phyloP scores from a whole-genome alignment of 2,797 vertebrate species.

The Phoebastria nigripes region DNA sequence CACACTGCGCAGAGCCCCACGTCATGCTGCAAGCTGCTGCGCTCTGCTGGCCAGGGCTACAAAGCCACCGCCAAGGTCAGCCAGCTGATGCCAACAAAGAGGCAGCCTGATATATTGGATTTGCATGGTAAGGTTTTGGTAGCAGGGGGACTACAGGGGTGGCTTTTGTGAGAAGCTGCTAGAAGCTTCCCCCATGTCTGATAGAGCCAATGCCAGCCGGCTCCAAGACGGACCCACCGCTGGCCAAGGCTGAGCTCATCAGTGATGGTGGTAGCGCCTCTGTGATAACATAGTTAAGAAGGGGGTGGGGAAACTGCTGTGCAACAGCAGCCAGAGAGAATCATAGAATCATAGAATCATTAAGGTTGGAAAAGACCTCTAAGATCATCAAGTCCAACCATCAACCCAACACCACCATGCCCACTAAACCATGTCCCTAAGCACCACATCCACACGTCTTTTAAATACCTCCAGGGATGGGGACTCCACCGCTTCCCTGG shows the following conservation, averaged over 20 bases:
- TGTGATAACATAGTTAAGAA: background rate
- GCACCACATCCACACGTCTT: too few relatives aligned
- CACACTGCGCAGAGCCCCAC: rapidly evolving
- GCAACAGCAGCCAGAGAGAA: background rate
- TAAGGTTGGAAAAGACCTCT: too few relatives aligned
- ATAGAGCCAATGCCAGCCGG: background rate
- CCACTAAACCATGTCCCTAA: too few relatives aligned
- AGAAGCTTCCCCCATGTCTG: background rate
- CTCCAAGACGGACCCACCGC: background rate
- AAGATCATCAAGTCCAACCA: too few relatives aligned
- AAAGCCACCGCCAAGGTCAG: background rate
- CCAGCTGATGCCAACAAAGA: background rate
- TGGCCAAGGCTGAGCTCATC: background rate
- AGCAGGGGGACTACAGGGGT: background rate
- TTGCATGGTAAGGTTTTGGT: background rate
- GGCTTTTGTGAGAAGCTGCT: background rate
- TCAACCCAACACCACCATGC: too few relatives aligned
- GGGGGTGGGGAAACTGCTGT: too few relatives aligned
- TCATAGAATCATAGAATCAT: too few relatives aligned
- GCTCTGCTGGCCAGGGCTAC: rapidly evolving
- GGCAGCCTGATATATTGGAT: background rate
- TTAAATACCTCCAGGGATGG: too few relatives aligned
- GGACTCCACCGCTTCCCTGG: too few relatives aligned
- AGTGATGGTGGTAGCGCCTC: background rate
- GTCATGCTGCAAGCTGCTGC: rapidly evolving